phyloP scores from a whole-genome alignment of 2,113 vertebrate species.

The Leuciscus idus region DNA sequence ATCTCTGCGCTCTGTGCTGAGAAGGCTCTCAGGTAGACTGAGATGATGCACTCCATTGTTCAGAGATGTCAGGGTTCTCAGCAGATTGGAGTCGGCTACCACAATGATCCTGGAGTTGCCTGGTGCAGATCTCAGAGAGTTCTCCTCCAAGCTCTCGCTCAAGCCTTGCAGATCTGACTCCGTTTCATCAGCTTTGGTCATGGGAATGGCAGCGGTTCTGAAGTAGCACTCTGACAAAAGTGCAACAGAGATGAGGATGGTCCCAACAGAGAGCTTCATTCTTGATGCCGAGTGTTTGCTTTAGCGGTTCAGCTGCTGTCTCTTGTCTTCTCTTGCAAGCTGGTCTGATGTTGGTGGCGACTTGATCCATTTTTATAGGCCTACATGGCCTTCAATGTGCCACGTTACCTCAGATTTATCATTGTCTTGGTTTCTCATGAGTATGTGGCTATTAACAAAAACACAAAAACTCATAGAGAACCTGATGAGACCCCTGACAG shows the following conservation, averaged over 20 bases:
- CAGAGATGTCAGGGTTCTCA: constrained; percentile 66
- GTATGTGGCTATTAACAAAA: constrained; percentile 55
- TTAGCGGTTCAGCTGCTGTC: constrained; percentile 27
- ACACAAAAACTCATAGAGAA: constrained; percentile 36
- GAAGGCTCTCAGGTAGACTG: constrained; percentile 58
- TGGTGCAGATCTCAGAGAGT: constrained; percentile 17
- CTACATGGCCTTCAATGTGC: background rate
- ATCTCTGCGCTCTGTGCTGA: constrained; percentile 60
- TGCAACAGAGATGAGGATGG: constrained; percentile 61
- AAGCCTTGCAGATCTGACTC: constrained; percentile 68
- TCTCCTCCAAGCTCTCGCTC: constrained; percentile 60
- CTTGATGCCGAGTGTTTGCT: constrained; percentile 47
- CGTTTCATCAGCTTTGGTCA: constrained; percentile 61
- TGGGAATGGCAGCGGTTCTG: constrained; percentile 54
- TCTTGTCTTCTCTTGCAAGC: constrained; percentile 38
- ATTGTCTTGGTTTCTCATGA: constrained; percentile 43
- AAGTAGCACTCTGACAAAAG: constrained; percentile 66
- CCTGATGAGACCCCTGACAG: constrained; percentile 53
- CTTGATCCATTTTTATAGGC: constrained; percentile 69
- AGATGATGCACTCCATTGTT: constrained; percentile 63
- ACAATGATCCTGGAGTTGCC: constrained; percentile 65
- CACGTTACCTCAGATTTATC: constrained; percentile 53
- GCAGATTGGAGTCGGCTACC: constrained; percentile 64
- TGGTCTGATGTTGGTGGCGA: constrained; percentile 43
- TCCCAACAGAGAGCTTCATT: constrained; percentile 69